A percentile compares a stretch with the other conserved stretches of the same genome.
Conservation (phyloP, 2,797 vertebrate species). For the Garrulus glandarius region DNA sequence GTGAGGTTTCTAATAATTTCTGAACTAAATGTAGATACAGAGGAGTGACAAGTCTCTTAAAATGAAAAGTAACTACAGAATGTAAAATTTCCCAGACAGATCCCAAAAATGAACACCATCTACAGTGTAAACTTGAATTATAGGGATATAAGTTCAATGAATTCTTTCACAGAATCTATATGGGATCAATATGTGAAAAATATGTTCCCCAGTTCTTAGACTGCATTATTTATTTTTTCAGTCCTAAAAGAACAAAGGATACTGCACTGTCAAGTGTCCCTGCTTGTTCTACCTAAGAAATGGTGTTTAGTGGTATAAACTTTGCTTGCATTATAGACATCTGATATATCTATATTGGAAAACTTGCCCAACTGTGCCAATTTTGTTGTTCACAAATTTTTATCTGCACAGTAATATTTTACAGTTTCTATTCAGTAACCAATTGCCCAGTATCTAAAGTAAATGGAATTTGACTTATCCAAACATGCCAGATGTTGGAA, state of each 20-base stretch:
- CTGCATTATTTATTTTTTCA: background rate
- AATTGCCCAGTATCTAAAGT: background rate
- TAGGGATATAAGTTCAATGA: background rate
- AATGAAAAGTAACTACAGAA: background rate
- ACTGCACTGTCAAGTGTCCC: background rate
- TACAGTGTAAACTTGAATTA: background rate
- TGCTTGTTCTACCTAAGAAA: background rate
- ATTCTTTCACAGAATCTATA: background rate
- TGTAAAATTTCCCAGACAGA: background rate
- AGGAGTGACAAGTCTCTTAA: background rate
- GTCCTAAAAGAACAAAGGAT: background rate
- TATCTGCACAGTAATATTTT: background rate
- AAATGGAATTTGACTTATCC: background rate
- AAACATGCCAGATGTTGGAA: background rate
- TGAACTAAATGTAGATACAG: background rate
- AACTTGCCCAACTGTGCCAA: background rate
- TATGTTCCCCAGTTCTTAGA: background rate
- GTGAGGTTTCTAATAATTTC: background rate
- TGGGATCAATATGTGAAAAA: background rate
- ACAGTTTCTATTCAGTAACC: background rate
- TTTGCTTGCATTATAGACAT: background rate
- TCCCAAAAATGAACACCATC: background rate
- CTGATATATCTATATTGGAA: background rate
- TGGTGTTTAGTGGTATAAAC: background rate
- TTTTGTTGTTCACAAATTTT: background rate